phyloP scores from a whole-genome alignment of 2,797 vertebrate species.

The Menidia menidia region DNA sequence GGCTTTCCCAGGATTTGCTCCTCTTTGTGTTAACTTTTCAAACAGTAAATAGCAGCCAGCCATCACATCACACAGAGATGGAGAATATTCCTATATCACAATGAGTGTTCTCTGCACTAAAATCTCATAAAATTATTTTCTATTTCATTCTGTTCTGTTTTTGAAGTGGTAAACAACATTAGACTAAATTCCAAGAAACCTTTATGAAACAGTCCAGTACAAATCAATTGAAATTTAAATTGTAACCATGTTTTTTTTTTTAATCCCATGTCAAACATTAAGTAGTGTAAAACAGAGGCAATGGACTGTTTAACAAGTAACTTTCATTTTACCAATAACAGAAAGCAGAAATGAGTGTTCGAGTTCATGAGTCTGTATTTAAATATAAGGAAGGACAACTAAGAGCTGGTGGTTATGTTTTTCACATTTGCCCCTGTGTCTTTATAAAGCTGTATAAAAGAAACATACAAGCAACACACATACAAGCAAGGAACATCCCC shows the following conservation, averaged over 20 bases:
- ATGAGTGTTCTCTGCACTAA: too few relatives aligned
- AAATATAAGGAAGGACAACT: slow-evolving; percentile 15
- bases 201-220: background rate
- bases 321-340: background rate
- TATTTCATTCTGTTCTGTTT: too few relatives aligned
- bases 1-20: slow-evolving; percentile 30
- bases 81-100: slow-evolving; percentile 30
- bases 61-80: slow-evolving; percentile 42
- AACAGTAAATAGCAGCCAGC: slow-evolving; percentile 48
- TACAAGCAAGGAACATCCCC: slow-evolving; percentile 42
- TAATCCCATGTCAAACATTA: slow-evolving; percentile 1
- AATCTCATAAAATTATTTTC: too few relatives aligned
- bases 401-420: slow-evolving; percentile 4
- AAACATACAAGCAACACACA: too few relatives aligned
- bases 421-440: background rate
- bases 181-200: too few relatives aligned
- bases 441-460: slow-evolving; percentile 29
- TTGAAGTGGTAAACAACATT: too few relatives aligned
- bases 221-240: too few relatives aligned
- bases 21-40: slow-evolving; percentile 46
- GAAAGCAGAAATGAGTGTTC: slow-evolving; percentile 19
- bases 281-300: slow-evolving; percentile 4
- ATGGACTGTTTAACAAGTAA: background rate
- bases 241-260: too few relatives aligned
- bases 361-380: slow-evolving; percentile 11